A percentile compares a stretch with the other conserved stretches of the same genome.
phyloP scores from a whole-genome alignment of 2,888 invertebrate genomes.

The Leptinotarsa tumamoca region DNA sequence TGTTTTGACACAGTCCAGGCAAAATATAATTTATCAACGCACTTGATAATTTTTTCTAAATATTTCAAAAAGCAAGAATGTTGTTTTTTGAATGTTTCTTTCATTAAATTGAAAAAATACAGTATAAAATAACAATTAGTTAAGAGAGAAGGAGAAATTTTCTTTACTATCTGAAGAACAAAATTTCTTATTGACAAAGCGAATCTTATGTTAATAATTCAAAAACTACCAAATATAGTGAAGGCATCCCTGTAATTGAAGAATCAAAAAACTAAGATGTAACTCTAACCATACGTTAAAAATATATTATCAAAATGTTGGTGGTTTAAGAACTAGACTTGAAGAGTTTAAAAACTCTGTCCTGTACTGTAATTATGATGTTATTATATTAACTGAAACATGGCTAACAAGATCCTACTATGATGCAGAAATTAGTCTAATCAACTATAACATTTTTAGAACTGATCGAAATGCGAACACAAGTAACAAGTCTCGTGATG shows the following conservation, averaged over 20 bases:
- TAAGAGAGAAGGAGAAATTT: too few relatives aligned
- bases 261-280: constrained; percentile 1
- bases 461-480: constrained; percentile 20
- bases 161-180: too few relatives aligned
- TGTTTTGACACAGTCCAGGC: too few relatives aligned
- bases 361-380: not conserved
- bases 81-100: too few relatives aligned
- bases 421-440: constrained; percentile 6
- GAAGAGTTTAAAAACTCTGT: not conserved
- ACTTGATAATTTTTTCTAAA: too few relatives aligned
- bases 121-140: too few relatives aligned
- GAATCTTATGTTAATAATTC: too few relatives aligned
- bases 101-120: too few relatives aligned
- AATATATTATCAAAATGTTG: not conserved
- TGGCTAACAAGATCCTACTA: not conserved
- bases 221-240: not conserved
- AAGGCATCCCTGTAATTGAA: constrained; percentile 9
- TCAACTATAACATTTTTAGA: constrained; percentile 11
- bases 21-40: too few relatives aligned
- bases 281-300: constrained; percentile 1
- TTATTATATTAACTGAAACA: not conserved
- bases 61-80: too few relatives aligned
- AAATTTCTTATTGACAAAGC: too few relatives aligned
- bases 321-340: constrained; percentile 2
- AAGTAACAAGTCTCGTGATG: constrained; percentile 21